Evolutionary conservation across 2,797 vertebrate genomes (phyloP).

Genomic region (Lepilemur septentrionalis): DNA sequence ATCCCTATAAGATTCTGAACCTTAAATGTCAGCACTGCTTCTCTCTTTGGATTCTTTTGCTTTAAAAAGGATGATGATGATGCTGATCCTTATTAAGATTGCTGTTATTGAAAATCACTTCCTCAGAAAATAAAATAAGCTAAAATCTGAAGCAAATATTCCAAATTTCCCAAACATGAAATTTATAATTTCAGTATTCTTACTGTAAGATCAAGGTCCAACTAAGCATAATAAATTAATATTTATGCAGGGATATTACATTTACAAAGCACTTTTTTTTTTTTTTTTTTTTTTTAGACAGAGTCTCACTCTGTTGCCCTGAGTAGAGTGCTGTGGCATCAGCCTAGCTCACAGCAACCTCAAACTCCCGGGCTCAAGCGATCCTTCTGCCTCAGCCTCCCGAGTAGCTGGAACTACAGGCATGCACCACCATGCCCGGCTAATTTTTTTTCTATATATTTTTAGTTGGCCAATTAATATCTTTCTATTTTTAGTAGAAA

Average conservation of each 20-base stretch:
- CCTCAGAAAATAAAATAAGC: background rate
- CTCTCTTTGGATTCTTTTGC: background rate
- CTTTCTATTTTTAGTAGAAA: too few species aligned
- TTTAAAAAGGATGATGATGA: background rate
- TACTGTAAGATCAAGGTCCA: background rate
- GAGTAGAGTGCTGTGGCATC: too few species aligned
- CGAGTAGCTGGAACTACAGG: too few species aligned
- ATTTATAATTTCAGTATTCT: constrained; percentile 16
- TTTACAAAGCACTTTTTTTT: background rate
- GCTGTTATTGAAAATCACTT: background rate
- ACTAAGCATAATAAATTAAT: background rate
- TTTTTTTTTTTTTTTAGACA: background rate
- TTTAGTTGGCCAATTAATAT: too few species aligned
- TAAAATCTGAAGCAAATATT: constrained; percentile 33
- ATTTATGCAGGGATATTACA: background rate
- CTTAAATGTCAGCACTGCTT: background rate
- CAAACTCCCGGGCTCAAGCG: too few species aligned
- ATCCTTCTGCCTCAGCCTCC: too few species aligned
- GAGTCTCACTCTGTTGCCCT: too few species aligned
- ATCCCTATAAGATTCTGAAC: background rate
- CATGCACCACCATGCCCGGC: too few species aligned
- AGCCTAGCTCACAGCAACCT: too few species aligned
- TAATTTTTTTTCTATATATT: too few species aligned
- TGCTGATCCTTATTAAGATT: background rate
- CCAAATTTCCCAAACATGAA: background rate